phyloP scores from a whole-genome alignment of 2,888 invertebrate species.

The Phyto melanocephala region DNA sequence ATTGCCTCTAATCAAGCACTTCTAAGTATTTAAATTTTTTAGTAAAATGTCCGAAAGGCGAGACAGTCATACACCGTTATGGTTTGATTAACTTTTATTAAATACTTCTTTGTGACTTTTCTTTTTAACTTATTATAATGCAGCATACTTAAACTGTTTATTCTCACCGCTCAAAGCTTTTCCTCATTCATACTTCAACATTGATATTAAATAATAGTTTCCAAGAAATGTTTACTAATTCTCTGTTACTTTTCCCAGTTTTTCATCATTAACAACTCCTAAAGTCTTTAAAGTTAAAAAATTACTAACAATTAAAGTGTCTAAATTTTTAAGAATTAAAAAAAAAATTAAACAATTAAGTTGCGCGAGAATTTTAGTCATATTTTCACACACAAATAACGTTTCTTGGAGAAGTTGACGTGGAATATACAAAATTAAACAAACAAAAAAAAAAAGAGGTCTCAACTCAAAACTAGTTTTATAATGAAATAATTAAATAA shows the following conservation, averaged over 20 bases:
- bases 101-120: neutral
- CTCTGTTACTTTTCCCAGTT: neutral
- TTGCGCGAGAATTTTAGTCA: constrained; percentile 31
- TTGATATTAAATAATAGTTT: constrained; percentile 46
- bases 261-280: neutral
- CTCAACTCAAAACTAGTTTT: neutral
- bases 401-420: constrained; percentile 27
- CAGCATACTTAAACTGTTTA: constrained; percentile 7
- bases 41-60: too few species aligned
- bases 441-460: neutral
- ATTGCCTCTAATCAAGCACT: too few species aligned
- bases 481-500: constrained; percentile 23
- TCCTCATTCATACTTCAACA: constrained; percentile 1
- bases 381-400: constrained; percentile 60
- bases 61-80: too few species aligned
- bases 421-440: neutral
- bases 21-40: too few species aligned
- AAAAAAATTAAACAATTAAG: constrained; percentile 38
- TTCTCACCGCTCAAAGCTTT: constrained; percentile 12
- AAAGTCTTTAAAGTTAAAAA: neutral
- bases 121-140: neutral
- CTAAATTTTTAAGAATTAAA: neutral
- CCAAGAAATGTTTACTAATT: constrained; percentile 34
- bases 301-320: constrained; percentile 5
- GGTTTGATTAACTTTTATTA: too few species aligned